These are phyloP conservation scores for Drosophila oshimai DNA, from an alignment of 1,140 invertebrate species.

Conservation along the genomic window DNA sequence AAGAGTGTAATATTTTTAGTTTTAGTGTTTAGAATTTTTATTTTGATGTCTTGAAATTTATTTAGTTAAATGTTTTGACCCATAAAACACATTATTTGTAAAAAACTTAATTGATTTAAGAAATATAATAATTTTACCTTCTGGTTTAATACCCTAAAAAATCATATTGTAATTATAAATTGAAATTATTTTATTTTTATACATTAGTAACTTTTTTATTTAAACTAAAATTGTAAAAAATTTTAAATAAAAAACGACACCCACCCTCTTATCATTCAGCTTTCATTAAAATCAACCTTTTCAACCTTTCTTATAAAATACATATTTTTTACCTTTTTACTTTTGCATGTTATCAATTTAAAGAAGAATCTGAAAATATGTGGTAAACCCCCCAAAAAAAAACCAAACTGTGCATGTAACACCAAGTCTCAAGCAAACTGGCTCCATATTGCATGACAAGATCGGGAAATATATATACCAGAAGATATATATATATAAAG, in stretches of 20 bases:
- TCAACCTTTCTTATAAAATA: background rate
- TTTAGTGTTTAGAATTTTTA: background rate
- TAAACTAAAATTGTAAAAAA: conserved; percentile 1
- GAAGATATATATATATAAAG: conserved; percentile 14
- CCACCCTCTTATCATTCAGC: background rate
- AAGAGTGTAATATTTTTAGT: background rate
- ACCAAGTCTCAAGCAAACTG: conserved; percentile 10
- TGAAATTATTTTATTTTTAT: background rate
- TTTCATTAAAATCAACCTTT: conserved; percentile 5
- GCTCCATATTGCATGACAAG: conserved; percentile 49
- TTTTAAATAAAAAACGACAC: background rate
- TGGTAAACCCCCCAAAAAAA: conserved; percentile 54
- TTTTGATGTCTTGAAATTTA: too few species aligned
- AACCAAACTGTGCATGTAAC: conserved; percentile 47
- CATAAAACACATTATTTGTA: too few species aligned
- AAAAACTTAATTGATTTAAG: too few species aligned
- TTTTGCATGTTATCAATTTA: conserved; percentile 66
- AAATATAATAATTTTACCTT: too few species aligned
- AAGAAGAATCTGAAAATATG: conserved; percentile 73
- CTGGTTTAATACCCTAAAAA: too few species aligned
- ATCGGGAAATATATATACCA: conserved; percentile 22
- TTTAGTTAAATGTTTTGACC: too few species aligned
- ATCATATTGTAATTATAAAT: too few species aligned
- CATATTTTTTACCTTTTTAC: conserved; percentile 29
- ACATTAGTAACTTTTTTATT: conserved; percentile 10